phyloP scores from a whole-genome alignment of 2,797 vertebrate genomes.

The Malurus leucopterus region DNA sequence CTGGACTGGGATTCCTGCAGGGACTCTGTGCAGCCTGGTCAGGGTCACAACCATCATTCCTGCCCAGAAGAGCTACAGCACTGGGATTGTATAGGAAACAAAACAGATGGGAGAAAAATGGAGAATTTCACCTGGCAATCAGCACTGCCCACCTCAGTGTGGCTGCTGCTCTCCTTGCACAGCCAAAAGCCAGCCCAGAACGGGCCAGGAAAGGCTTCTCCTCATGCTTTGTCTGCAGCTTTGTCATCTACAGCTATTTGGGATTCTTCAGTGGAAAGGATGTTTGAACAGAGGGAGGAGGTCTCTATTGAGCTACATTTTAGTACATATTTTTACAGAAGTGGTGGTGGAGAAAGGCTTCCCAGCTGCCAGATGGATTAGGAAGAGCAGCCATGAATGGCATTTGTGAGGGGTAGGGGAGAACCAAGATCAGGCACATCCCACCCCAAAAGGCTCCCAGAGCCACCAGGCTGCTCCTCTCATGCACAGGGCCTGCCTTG shows the following conservation, averaged over 20 bases:
- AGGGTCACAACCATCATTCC: background rate
- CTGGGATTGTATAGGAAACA: background rate
- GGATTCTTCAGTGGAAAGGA: background rate
- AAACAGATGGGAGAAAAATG: background rate
- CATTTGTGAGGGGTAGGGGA: background rate
- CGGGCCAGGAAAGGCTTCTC: background rate
- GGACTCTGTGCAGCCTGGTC: background rate
- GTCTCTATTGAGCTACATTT: rapidly evolving
- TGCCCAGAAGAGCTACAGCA: background rate
- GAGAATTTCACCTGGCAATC: background rate
- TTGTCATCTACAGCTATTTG: background rate
- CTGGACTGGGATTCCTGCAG: background rate
- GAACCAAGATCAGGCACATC: background rate
- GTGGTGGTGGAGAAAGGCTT: background rate
- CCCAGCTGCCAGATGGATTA: background rate
- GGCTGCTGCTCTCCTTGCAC: background rate
- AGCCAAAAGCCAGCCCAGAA: background rate
- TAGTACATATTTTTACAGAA: background rate
- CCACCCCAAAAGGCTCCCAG: background rate
- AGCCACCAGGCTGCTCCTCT: background rate
- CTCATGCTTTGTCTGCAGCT: background rate
- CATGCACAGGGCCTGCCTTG: rapidly evolving
- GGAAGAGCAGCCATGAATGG: background rate
- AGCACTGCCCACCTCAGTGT: background rate
- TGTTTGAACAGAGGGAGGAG: background rate